Base-by-base conservation (phyloP, 1,140 invertebrate genomes). In the Medauroidea extradentata region DNA sequence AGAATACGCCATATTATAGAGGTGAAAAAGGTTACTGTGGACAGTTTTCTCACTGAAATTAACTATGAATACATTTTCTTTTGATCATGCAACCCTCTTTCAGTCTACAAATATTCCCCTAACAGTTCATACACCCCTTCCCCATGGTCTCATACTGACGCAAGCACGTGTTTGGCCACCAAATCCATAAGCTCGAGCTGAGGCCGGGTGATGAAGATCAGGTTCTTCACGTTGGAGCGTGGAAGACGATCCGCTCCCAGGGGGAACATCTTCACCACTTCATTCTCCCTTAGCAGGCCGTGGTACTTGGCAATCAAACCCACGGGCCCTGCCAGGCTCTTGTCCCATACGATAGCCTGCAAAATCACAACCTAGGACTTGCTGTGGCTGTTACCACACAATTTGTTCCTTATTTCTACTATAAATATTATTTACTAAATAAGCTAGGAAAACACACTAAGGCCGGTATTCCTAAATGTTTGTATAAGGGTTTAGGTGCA, bases 291-390 rank as follows among this genome's bases (percentile, higher is more conserved):
- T 1, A 98, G 75, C 11, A 93, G 74, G 44, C 83, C 83, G 29
- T 34, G 29, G 69, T 91, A 93, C 67, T 92, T 87, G 2, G 91
- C 90, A 9, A 98, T 84, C 41, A 96, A 77, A 4, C 90, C 91
- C 65, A 96, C 85, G 9, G 93, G 91, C 34, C 91, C 91, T 21
- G 87, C 89, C 44, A 98, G 77, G 54, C 87, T 85, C 71, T 93
- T 88, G 75, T 97, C 94, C 89, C 94, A 93, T 44, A 97, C 86
- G 57, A 96, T 86, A 13, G 88, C 88, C 90, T 93, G 62, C 24
- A 64, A 66, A 67, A 65, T 63, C 29, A 34, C 29, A 34, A n/a
- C n/a, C n/a, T n/a, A n/a, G n/a, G n/a, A n/a, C n/a, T n/a, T n/a
- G n/a, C n/a, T n/a, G n/a, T n/a, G n/a, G n/a, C 29, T 48, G 48